Percentiles rank a stretch among this genome's conserved stretches.
Conservation (phyloP, 2,113 vertebrate genomes). For the Turnix velox region DNA sequence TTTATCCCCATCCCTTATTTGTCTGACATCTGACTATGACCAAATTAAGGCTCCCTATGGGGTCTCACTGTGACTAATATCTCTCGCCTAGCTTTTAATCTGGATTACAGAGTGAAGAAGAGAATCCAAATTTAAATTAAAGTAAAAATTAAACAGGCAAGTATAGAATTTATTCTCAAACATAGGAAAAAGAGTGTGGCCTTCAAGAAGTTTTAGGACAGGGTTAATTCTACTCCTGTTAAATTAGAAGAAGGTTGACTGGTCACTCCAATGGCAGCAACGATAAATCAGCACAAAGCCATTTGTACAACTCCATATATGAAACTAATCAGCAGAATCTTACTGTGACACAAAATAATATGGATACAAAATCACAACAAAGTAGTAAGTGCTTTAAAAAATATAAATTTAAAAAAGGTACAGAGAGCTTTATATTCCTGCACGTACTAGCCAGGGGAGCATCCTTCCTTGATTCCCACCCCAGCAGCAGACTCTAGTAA, state of each 20-base stretch:
- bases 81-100: background rate
- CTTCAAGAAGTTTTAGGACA: background rate
- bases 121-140: background rate
- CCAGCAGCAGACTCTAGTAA: background rate
- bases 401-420: background rate
- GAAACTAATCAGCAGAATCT: background rate
- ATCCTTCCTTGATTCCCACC: background rate
- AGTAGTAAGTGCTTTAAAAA: background rate
- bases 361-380: background rate
- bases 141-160: background rate
- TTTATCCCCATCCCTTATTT: background rate
- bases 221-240: background rate
- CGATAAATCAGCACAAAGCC: background rate
- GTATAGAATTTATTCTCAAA: background rate
- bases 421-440: background rate
- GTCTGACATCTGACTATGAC: background rate
- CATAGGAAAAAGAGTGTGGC: rapidly evolving
- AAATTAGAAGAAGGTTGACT: background rate
- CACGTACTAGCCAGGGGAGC: background rate
- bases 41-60: background rate
- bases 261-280: background rate
- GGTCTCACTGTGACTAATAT: background rate
- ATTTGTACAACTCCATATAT: background rate
- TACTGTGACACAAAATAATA: background rate
- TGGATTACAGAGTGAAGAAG: background rate